Percentiles rank a stretch among this genome's conserved stretches.
phyloP scores from a whole-genome alignment of 2,888 invertebrate genomes.

The Eupithecia exiguata region DNA sequence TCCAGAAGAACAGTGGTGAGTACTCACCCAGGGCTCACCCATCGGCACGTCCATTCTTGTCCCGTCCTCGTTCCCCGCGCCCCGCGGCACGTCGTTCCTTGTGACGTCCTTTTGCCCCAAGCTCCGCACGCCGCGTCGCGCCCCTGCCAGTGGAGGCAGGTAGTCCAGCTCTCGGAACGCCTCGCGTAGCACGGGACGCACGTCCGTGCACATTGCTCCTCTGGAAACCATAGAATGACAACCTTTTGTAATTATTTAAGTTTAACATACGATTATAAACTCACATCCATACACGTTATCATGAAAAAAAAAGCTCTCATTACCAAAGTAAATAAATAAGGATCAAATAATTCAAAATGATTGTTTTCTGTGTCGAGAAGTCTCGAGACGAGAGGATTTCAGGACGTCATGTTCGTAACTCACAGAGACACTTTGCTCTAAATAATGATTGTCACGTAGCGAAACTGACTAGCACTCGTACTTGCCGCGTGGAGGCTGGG shows the following conservation, averaged over 20 bases:
- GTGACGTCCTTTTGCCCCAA: too few species aligned
- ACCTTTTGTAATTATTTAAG: too few species aligned
- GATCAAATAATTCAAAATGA: too few species aligned
- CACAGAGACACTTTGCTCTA: neutral
- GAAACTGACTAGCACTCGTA: too few species aligned
- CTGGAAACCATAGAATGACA: conserved; percentile 8
- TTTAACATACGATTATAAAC: too few species aligned
- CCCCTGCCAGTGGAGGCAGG: conserved; percentile 53
- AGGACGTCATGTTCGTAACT: neutral
- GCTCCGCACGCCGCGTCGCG: neutral
- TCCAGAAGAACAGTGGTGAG: neutral
- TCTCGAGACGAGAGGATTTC: too few species aligned
- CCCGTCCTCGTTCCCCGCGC: neutral
- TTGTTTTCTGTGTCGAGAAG: too few species aligned
- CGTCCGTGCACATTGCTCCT: conserved; percentile 61
- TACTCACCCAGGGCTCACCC: conserved; percentile 44
- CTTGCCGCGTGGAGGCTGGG: neutral
- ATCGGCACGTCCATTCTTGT: conserved; percentile 18
- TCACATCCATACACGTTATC: too few species aligned
- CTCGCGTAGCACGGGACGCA: conserved; percentile 60
- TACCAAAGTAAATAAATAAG: too few species aligned
- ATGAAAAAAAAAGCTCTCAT: too few species aligned
- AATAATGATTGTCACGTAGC: neutral
- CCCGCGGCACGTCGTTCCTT: too few species aligned
- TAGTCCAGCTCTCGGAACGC: conserved; percentile 62